Evolutionary conservation across 2,113 vertebrate genomes (phyloP).

Genomic region (Falco punctatus): DNA sequence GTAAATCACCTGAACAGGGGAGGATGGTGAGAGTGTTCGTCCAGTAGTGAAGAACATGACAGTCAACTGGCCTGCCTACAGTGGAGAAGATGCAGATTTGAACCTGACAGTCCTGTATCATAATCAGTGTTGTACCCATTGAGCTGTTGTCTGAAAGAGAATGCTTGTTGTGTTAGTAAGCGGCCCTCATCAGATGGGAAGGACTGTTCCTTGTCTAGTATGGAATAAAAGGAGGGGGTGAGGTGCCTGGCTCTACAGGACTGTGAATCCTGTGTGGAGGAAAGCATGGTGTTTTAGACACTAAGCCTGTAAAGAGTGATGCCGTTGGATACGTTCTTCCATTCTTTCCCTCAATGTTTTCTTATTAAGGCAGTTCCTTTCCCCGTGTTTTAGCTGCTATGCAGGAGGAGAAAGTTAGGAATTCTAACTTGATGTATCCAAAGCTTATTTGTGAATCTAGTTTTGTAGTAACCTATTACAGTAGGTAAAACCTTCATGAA

Average conservation of each 20-base stretch:
- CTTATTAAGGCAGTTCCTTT: not conserved
- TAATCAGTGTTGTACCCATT: not conserved
- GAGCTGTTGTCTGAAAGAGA: not conserved
- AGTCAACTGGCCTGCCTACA: not conserved
- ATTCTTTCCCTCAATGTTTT: not conserved
- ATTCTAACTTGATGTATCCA: not conserved
- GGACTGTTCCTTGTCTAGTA: not conserved
- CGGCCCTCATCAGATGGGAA: not conserved
- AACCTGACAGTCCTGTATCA: not conserved
- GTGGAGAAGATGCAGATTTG: not conserved
- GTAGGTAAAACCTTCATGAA: not conserved
- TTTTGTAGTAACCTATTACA: not conserved
- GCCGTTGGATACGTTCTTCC: not conserved
- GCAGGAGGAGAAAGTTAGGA: not conserved
- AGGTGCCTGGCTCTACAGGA: not conserved
- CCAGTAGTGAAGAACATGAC: not conserved
- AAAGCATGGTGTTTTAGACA: not conserved
- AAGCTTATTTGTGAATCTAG: not conserved
- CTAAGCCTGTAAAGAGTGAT: not conserved
- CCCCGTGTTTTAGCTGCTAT: not conserved
- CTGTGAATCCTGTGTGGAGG: not conserved
- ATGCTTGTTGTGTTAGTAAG: not conserved
- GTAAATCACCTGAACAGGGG: not conserved
- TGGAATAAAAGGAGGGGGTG: not conserved
- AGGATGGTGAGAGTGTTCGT: not conserved